Conservation (phyloP, 2,797 vertebrate species). For the Argyrosomus regius region DNA sequence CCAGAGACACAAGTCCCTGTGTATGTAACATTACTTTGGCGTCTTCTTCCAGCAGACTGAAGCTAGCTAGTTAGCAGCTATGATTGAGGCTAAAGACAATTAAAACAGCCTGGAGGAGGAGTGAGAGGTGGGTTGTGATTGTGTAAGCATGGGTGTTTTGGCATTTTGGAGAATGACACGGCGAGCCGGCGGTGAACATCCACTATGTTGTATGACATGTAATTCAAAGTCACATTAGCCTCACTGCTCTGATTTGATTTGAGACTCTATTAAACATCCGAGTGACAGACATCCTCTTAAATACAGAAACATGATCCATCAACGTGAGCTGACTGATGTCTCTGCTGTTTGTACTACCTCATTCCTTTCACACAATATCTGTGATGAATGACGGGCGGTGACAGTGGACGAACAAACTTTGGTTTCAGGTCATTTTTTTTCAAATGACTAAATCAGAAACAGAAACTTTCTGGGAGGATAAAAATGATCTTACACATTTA, state of each 20-base stretch:
- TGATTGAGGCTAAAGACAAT: no score
- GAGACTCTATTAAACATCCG: constrained; percentile 57
- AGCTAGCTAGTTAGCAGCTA: no score
- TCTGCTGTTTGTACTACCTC: constrained; percentile 38
- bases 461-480: background rate
- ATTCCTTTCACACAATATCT: constrained; percentile 25
- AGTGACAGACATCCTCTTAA: constrained; percentile 48
- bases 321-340: constrained; percentile 50
- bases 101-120: no score
- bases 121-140: background rate
- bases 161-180: constrained; percentile 8
- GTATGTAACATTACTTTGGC: no score
- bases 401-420: constrained; percentile 20
- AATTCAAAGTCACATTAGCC: constrained; percentile 52
- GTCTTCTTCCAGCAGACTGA: no score
- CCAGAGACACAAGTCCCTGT: no score
- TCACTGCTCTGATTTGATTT: constrained; percentile 47
- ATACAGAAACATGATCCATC: constrained; percentile 55
- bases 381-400: constrained; percentile 46
- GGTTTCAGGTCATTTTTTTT: constrained; percentile 18
- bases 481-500: background rate
- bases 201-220: constrained; percentile 51
- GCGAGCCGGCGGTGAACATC: constrained; percentile 42
- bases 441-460: background rate
- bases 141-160: constrained; percentile 2